Base-by-base conservation (phyloP, 2,113 vertebrate species). In the Tychaedon coryphoeus region DNA sequence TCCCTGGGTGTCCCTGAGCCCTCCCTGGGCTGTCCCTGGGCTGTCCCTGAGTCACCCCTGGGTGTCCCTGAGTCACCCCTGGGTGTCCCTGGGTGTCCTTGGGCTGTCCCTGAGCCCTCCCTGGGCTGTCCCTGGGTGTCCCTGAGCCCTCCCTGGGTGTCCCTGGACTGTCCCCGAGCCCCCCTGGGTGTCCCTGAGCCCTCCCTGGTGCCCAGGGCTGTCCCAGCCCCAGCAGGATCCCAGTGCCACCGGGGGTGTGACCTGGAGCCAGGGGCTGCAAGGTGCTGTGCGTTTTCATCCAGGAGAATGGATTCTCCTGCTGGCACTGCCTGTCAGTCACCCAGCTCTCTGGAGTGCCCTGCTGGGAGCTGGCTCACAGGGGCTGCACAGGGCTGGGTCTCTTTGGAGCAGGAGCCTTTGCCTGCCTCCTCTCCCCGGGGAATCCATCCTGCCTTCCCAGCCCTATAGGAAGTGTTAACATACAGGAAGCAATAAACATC, bases 171-270 rank as follows among this genome's bases (percentile, higher is more conserved):
- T 43, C 16, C 42, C 42, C 7, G 42, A 7, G 17, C 8, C 38
- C 38, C 17, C 42, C 42, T 42, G 42, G 40, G 11, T 42, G 42
- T 43, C 16, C 42, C 42, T 18, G 42, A 18, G 40, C 42, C 43
- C 43, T 43, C 43, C 43, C 60, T 38, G 19, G 13, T 23, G 47
- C 47, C 47, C 47, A 47, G 47, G 20, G 20, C 45, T 47, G 45
- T 15, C 13, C 7, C 3, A 0, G 2, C 1, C 1, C 22, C 1
- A 1, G 18, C 54, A 22, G 60, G 58, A 23, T 0, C 2, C 6
- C 1, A 0, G 36, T 3, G 8, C 18, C n/a, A 10, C 51, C 6
- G 6, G 6, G 75, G 26, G 6, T 8, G 66, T 18, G 8, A 10
- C 31, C 62, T 40, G 51, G 74, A 25, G 14, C 73, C 17, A 33